phyloP scores from a whole-genome alignment of 1,140 invertebrate genomes.

The Zaprionus davidi region DNA sequence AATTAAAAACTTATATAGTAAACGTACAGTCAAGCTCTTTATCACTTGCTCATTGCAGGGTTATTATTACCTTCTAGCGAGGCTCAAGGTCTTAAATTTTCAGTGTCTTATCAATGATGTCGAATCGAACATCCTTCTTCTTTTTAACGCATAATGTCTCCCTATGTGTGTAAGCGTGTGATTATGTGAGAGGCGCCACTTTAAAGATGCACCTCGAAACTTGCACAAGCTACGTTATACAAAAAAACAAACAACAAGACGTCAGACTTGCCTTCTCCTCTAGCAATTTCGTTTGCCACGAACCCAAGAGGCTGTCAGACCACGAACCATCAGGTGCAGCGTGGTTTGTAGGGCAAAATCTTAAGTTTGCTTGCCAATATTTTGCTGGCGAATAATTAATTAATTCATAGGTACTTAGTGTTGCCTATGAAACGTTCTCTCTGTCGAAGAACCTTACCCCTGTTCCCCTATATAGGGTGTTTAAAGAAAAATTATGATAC shows the following conservation, averaged over 20 bases:
- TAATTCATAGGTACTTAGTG: constrained; percentile 70
- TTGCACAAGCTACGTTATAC: constrained; percentile 84
- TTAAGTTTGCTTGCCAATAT: constrained; percentile 45
- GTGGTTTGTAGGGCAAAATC: neutral
- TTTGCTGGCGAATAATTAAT: constrained; percentile 79
- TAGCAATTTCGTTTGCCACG: constrained; percentile 36
- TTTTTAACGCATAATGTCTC: constrained; percentile 5
- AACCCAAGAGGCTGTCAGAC: constrained; percentile 45
- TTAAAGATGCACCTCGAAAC: constrained; percentile 50
- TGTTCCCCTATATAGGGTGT: constrained; percentile 1
- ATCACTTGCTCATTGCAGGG: neutral
- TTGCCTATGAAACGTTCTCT: constrained; percentile 43
- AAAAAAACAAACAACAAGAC: constrained; percentile 73
- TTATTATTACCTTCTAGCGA: neutral
- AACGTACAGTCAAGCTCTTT: neutral
- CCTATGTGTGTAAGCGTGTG: constrained; percentile 23
- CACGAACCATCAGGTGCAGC: constrained; percentile 30
- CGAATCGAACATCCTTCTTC: constrained; percentile 19
- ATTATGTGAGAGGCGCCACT: neutral
- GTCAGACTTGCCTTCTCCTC: constrained; percentile 42
- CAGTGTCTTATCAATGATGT: constrained; percentile 30
- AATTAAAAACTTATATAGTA: neutral
- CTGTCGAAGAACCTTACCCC: constrained; percentile 1
- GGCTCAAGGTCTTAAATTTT: constrained; percentile 54
- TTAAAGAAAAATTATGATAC: constrained; percentile 72